Evolutionary conservation across 2,888 invertebrate species (phyloP).

Genomic region (Psylliodes chrysocephalus): DNA sequence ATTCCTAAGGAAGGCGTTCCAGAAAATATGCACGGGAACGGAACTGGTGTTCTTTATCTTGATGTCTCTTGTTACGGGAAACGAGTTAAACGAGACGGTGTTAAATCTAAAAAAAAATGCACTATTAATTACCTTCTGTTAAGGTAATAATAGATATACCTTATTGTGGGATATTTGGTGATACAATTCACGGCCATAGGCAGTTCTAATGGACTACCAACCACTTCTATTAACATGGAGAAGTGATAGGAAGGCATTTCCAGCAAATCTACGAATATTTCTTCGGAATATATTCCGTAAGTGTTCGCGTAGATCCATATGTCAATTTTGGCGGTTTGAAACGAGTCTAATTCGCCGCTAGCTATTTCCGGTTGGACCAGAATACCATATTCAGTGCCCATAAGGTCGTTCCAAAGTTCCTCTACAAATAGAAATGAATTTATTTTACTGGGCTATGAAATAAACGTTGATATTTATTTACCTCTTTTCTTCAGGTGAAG

Average conservation of each 20-base stretch:
- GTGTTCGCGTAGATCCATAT: constrained; percentile 63
- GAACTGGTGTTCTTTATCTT: constrained; percentile 47
- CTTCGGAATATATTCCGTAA: constrained; percentile 64
- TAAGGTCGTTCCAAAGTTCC: constrained; percentile 54
- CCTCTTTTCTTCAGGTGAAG: constrained; percentile 22
- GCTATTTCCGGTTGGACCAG: constrained; percentile 54
- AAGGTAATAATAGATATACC: too few relatives aligned
- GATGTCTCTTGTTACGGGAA: constrained; percentile 39
- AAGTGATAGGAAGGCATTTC: constrained; percentile 59
- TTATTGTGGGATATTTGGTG: constrained; percentile 52
- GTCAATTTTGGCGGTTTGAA: constrained; percentile 54
- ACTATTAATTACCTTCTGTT: too few relatives aligned
- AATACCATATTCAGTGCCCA: constrained; percentile 56
- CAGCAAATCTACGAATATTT: constrained; percentile 60
- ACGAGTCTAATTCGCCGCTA: constrained; percentile 49
- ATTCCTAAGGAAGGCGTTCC: constrained; percentile 44
- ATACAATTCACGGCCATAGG: constrained; percentile 58
- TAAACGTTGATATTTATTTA: background rate
- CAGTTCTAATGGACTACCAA: constrained; percentile 60
- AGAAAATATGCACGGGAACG: constrained; percentile 47
- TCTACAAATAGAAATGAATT: constrained; percentile 39
- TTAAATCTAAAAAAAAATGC: constrained; percentile 47
- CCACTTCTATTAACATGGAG: constrained; percentile 59
- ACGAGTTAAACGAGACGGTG: constrained; percentile 39
- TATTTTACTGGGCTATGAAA: background rate